Evolutionary conservation across 1,140 invertebrate species (phyloP).

Genomic region (Aphaenogaster rudis): DNA sequence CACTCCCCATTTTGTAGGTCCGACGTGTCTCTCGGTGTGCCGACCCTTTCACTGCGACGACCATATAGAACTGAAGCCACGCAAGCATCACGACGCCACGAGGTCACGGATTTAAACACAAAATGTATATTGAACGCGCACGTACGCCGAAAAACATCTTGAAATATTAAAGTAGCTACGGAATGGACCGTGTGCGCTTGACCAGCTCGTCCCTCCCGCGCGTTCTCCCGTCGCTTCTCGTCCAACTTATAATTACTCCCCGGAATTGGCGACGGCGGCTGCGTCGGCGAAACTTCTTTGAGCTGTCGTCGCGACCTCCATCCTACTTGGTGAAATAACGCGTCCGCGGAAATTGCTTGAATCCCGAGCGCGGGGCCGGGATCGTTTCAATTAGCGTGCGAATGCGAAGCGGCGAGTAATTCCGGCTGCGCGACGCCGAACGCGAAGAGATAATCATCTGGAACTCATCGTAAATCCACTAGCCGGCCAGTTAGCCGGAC

Average conservation of each 20-base stretch:
- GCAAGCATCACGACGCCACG: slow-evolving; percentile 79
- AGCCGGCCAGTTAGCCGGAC: slow-evolving; percentile 32
- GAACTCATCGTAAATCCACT: slow-evolving; percentile 58
- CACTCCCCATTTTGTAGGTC: slow-evolving; percentile 83
- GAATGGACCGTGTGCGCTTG: slow-evolving; percentile 61
- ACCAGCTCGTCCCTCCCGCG: slow-evolving; percentile 41
- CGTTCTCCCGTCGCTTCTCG: slow-evolving; percentile 31
- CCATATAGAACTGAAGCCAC: slow-evolving; percentile 68
- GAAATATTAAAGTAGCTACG: slow-evolving; percentile 79
- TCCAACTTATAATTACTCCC: slow-evolving; percentile 76
- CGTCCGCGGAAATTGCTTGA: slow-evolving; percentile 48
- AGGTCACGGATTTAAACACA: slow-evolving; percentile 83
- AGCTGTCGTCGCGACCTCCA: slow-evolving; percentile 60
- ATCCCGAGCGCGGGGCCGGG: slow-evolving; percentile 24
- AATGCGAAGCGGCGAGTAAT: slow-evolving; percentile 56
- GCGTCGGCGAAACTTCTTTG: slow-evolving; percentile 64
- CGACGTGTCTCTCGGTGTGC: slow-evolving; percentile 56
- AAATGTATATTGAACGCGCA: slow-evolving; percentile 69
- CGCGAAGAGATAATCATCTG: slow-evolving; percentile 59
- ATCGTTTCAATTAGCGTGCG: slow-evolving; percentile 67
- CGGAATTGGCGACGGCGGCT: slow-evolving; percentile 66
- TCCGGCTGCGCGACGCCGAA: slow-evolving; percentile 50
- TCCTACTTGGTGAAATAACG: slow-evolving; percentile 60
- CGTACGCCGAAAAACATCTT: slow-evolving; percentile 70
- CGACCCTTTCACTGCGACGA: slow-evolving; percentile 66